Conservation (phyloP, 2,797 vertebrate species). For the Molothrus ater region DNA sequence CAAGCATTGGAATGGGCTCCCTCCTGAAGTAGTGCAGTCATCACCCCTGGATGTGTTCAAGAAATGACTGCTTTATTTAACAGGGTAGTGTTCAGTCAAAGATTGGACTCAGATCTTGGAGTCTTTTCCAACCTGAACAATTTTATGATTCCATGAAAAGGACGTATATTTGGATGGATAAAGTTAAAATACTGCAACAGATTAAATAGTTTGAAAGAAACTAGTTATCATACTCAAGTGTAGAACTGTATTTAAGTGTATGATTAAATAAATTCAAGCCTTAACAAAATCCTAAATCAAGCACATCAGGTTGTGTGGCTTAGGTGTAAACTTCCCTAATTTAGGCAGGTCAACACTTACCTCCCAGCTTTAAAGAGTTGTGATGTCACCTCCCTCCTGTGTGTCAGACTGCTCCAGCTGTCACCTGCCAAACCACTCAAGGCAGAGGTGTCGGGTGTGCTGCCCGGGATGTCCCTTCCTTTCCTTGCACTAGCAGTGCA, state of each 20-base stretch:
- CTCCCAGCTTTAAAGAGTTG: neutral
- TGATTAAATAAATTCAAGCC: neutral
- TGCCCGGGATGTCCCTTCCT: accelerated
- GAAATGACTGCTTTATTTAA: neutral
- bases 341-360: neutral
- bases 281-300: neutral
- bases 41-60: neutral
- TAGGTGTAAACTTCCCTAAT: neutral
- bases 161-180: neutral
- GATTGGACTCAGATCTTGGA: neutral
- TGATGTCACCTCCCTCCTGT: neutral
- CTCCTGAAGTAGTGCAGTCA: neutral
- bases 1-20: neutral
- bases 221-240: neutral
- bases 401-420: neutral
- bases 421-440: neutral
- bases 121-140: neutral
- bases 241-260: neutral
- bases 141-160: neutral
- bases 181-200: neutral
- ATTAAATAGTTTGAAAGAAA: neutral
- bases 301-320: neutral
- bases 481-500: neutral
- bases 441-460: neutral
- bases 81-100: neutral